Base-by-base conservation (phyloP, 2,888 invertebrate species). In the Charanyca ferruginea region DNA sequence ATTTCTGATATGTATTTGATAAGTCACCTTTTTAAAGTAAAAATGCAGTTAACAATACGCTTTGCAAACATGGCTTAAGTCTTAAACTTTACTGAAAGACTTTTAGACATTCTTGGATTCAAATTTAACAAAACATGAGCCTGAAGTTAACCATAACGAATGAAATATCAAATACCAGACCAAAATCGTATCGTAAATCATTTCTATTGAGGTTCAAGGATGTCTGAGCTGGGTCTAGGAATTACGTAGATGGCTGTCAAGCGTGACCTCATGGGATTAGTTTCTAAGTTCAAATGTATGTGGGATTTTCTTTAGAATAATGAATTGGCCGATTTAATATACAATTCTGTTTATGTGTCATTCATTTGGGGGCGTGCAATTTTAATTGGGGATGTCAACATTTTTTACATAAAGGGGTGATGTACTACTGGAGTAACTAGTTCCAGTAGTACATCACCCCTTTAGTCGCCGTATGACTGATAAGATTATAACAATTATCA, bases 161-260 rank as follows among this genome's bases (percentile, higher is more conserved):
- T 75, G 18, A 48, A 52, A 41, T 20, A 41, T 44, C 52, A 20
- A 75, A 67, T 53, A 53, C 25, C 7, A 42, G 32, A 42, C 20
- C 35, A 7, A 52, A 52, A 53, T 16, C 35, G 25, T 47, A 22
- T 74, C 68, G 47, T 68, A 67, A 68, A 68, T 68, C 67, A 68
- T 75, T 67, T 18, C 45, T 53, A 52, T 68, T 52, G 32, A 35
- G 52, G 68, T 53, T 42, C 75, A 53, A 75, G 68, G 41, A 75
- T 20, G 20, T 25, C 35, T 74, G 68, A 67, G 16, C 52, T 42
- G 75, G 68, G 68, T 75, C 41, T 41, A 41, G 35, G 42, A 67
- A 42, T 68, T 47, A 74, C 25, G 8, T 16, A 13, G 49, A 32
- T 1, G 6, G 23, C 23, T 74, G 32, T 22, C 53, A 66, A 67